phyloP scores from a whole-genome alignment of 2,888 invertebrate species.

The Uloborus plumipes region DNA sequence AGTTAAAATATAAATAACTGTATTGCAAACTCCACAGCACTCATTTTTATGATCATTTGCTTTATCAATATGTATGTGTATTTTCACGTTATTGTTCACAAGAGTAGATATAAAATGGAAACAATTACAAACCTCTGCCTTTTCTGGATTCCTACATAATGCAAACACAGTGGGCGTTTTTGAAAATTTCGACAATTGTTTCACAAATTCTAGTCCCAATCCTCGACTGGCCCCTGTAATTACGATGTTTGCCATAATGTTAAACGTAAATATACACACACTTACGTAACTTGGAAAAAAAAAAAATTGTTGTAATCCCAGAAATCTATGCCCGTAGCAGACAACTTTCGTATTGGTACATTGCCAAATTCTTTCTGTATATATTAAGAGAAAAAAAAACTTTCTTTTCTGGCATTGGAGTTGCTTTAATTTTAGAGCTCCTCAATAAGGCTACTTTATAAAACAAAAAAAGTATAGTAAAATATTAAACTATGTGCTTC shows the following conservation, averaged over 20 bases:
- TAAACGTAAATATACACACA: not conserved
- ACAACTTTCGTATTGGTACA: constrained; percentile 11
- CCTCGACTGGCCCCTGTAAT: constrained; percentile 53
- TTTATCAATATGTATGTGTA: too few species aligned
- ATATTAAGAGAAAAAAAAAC: too few species aligned
- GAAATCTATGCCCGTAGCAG: constrained; percentile 8
- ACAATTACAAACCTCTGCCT: constrained; percentile 38
- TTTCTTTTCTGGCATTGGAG: too few species aligned
- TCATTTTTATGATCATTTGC: too few species aligned
- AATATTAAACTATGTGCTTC: too few species aligned
- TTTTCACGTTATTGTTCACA: too few species aligned
- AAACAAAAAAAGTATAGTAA: too few species aligned
- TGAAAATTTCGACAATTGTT: constrained; percentile 46
- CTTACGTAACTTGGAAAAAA: not conserved
- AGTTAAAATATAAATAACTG: too few species aligned
- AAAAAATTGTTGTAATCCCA: too few species aligned
- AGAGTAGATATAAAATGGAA: not conserved
- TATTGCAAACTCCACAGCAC: too few species aligned
- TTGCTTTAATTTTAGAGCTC: too few species aligned
- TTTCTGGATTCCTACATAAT: constrained; percentile 44
- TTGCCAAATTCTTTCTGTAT: constrained; percentile 19
- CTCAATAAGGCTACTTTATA: too few species aligned
- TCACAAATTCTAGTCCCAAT: constrained; percentile 51
- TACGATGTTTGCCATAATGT: constrained; percentile 50
- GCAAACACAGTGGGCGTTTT: constrained; percentile 42